Evolutionary conservation across 2,113 vertebrate genomes (phyloP).

Genomic region (Catharus bicknelli): DNA sequence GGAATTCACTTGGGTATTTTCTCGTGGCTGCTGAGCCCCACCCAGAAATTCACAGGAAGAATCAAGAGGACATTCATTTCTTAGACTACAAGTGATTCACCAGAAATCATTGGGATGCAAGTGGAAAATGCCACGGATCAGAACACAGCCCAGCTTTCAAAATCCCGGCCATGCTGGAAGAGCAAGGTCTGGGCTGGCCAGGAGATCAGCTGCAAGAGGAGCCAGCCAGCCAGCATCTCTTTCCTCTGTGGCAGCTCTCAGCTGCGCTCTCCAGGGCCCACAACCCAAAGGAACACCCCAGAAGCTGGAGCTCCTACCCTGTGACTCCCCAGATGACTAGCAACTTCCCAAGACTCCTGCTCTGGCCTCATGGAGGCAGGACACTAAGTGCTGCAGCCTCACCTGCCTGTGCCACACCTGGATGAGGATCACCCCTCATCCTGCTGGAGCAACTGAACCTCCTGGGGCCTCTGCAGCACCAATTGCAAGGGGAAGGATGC

Average conservation of each 20-base stretch:
- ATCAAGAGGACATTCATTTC: not conserved
- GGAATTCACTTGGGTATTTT: not conserved
- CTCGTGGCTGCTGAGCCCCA: not conserved
- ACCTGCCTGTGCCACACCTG: not conserved
- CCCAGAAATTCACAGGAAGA: not conserved
- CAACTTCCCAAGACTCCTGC: not conserved
- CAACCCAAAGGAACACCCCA: not conserved
- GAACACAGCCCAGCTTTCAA: not conserved
- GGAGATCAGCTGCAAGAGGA: not conserved
- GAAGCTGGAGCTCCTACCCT: not conserved
- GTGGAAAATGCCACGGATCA: not conserved
- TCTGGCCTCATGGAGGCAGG: rapidly evolving
- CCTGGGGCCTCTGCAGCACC: not conserved
- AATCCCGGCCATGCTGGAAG: rapidly evolving
- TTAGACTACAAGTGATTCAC: not conserved
- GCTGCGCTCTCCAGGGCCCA: not conserved
- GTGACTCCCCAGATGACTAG: too few species aligned
- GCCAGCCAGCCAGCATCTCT: not conserved
- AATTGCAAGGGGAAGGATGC: not conserved
- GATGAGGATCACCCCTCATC: not conserved
- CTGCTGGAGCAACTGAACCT: not conserved
- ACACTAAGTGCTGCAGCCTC: not conserved
- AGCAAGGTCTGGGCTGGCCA: rapidly evolving
- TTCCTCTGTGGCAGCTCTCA: not conserved
- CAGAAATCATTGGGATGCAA: not conserved